Evolutionary conservation across 1,140 invertebrate species (phyloP).

Genomic region (Pararge aegeria): DNA sequence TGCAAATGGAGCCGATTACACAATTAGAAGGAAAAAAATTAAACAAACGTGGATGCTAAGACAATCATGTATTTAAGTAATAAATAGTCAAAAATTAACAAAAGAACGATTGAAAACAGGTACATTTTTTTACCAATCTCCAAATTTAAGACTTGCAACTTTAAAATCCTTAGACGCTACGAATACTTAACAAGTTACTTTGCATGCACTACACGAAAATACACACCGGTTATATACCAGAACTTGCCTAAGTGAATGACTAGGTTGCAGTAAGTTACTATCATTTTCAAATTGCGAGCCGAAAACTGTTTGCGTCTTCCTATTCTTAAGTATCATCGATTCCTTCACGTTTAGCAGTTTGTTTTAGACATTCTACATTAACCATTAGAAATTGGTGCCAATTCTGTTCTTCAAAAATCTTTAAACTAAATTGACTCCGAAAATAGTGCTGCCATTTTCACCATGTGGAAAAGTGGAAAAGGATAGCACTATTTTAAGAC

Average conservation of each 20-base stretch:
- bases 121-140: conserved; percentile 75
- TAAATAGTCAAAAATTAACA: conserved; percentile 79
- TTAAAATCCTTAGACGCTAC: conserved; percentile 74
- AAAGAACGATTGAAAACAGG: conserved; percentile 77
- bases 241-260: conserved; percentile 75
- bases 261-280: conserved; percentile 65
- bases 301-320: conserved; percentile 36
- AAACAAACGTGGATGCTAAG: conserved; percentile 68
- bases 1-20: background rate
- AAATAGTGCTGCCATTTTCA: too few relatives aligned
- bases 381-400: conserved; percentile 19
- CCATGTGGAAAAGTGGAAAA: too few relatives aligned
- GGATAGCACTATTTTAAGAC: too few relatives aligned
- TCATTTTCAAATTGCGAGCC: conserved; percentile 34
- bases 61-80: conserved; percentile 76
- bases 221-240: conserved; percentile 49
- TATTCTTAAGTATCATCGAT: conserved; percentile 24
- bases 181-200: conserved; percentile 73
- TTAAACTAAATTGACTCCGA: too few relatives aligned
- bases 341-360: conserved; percentile 27
- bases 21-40: too few relatives aligned
- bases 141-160: conserved; percentile 68
- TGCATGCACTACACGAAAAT: conserved; percentile 71
- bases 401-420: too few relatives aligned
- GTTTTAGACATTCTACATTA: conserved; percentile 30